Evolutionary conservation across 1,140 invertebrate genomes (phyloP), one percentile per base, ranked within the genome.

Genomic region (Pissodes strobi): DNA sequence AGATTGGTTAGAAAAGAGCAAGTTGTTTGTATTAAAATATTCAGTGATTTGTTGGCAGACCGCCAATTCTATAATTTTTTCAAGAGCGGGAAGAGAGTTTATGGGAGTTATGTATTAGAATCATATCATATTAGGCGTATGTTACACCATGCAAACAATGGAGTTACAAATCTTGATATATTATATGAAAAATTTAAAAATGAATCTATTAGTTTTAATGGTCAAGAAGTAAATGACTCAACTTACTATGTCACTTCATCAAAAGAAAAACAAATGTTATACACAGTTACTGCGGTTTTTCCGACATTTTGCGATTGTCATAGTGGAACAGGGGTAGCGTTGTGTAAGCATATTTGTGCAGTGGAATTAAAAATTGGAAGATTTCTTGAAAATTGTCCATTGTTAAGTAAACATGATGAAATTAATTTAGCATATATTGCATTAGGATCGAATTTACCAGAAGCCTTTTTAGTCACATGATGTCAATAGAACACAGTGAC

Each of bases 281-380:
- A 63, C 12, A 45, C 38, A 41, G 51, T 38, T 34, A 63, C 19
- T 22, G 18, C 18, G 13, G 48, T 22, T 22, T 21, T 21, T 49
- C 17, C 22, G 10, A 49, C 46, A 49, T 49, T 23, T 45, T 64
- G 62, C 52, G 60, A 63, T 63, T 63, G 52, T 34, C 25, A 17
- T 17, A 23, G 18, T 49, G 53, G 53, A 27, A 13, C 12, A 55
- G 59, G 59, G 10, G 59, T 23, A 53, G 30, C 18, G n/a, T 64
- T 23, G 39, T 59, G 62, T 48, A 58, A 64, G 27, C 43, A 58
- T 64, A 43, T 59, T 15, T 64, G 52, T 39, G 27, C 45, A 6
- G 55, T 64, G 6, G 41, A 58, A 38, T 13, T 27, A 38, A 45
- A 64, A n/a, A 22, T 37, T 46, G 62, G 55, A 4, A 58, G 38